Conservation (phyloP, 2,888 invertebrate genomes). For the Apoda limacodes region DNA sequence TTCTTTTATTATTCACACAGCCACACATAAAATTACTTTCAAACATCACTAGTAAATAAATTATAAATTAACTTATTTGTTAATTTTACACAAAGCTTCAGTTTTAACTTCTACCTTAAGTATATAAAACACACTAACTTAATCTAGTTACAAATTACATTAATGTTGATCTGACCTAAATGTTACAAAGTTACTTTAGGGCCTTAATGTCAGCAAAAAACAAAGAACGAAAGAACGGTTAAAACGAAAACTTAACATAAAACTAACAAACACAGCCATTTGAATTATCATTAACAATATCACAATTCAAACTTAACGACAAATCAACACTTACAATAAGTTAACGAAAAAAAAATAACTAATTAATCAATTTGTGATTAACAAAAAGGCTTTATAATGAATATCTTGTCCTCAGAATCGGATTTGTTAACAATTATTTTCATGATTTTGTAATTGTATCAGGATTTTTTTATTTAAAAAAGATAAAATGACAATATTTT, state of each 20-base stretch:
- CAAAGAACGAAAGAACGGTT: constrained; percentile 43
- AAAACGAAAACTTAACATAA: constrained; percentile 69
- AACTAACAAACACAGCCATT: constrained; percentile 68
- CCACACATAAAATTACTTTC: constrained; percentile 39
- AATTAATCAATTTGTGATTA: constrained; percentile 15
- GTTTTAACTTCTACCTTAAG: constrained; percentile 64
- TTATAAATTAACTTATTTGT: constrained; percentile 57
- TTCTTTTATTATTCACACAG: constrained; percentile 30
- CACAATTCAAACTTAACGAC: constrained; percentile 54
- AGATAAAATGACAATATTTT: no score
- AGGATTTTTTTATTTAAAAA: no score
- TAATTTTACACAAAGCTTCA: constrained; percentile 67
- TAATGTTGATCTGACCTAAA: not conserved
- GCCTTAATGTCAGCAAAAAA: constrained; percentile 59
- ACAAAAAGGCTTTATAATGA: constrained; percentile 35
- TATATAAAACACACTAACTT: constrained; percentile 23
- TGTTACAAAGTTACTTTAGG: constrained; percentile 21
- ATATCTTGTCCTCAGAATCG: constrained; percentile 42
- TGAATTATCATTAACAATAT: constrained; percentile 41
- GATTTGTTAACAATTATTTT: no score
- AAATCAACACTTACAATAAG: constrained; percentile 52
- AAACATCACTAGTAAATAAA: constrained; percentile 46
- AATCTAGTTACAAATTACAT: constrained; percentile 13
- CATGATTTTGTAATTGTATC: no score
- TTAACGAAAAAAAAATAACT: constrained; percentile 23